Conservation (phyloP, 2,888 invertebrate species). For the Electrophaes corylata region DNA sequence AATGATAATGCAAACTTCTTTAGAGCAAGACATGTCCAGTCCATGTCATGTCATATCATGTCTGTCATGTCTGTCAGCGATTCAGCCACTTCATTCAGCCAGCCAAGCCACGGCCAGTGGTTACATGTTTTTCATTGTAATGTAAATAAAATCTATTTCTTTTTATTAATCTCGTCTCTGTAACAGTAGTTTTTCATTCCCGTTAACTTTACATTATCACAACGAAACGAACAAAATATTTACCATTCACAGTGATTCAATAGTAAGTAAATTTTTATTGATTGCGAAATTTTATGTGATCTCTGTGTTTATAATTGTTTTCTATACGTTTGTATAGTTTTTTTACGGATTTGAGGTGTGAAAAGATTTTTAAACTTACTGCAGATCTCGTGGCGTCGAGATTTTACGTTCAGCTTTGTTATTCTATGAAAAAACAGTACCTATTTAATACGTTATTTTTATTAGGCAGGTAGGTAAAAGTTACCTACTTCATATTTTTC, state of each 20-base stretch:
- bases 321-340: slow-evolving; percentile 12
- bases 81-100: no score
- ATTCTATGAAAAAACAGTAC: not conserved
- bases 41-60: no score
- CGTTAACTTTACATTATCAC: not conserved
- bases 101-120: no score
- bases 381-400: slow-evolving; percentile 19
- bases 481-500: no score
- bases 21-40: no score
- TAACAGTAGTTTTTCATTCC: slow-evolving; percentile 1
- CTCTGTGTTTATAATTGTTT: slow-evolving; percentile 35
- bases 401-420: not conserved
- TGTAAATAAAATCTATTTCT: slow-evolving; percentile 31
- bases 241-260: slow-evolving; percentile 5
- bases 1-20: no score
- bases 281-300: not conserved
- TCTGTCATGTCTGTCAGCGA: no score
- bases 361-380: slow-evolving; percentile 25
- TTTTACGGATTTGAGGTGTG: slow-evolving; percentile 14
- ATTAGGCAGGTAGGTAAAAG: no score
- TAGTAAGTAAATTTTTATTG: slow-evolving; percentile 27
- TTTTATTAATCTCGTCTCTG: not conserved
- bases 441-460: no score
- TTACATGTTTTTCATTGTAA: slow-evolving; percentile 11
- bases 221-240: slow-evolving; percentile 1